These are phyloP conservation scores for Bombus difficillimus DNA, from an alignment of 1,140 invertebrate genomes.

Conservation along the genomic window DNA sequence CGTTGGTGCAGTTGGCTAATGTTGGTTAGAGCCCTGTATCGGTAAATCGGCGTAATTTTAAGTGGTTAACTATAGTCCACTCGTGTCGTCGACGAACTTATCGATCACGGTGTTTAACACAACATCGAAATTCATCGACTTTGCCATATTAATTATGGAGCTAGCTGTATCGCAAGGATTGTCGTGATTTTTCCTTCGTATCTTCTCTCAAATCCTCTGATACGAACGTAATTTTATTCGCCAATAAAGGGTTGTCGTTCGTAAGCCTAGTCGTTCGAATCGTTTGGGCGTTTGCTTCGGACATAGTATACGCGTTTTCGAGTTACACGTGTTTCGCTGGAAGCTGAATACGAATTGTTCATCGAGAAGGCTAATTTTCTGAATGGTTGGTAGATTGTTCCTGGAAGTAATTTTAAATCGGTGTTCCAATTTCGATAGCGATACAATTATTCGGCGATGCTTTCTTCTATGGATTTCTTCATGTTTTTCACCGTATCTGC, in stretches of 20 bases:
- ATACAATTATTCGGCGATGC: too few relatives aligned
- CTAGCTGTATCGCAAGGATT: neutral
- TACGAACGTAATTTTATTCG: neutral
- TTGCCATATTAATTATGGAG: slow-evolving; percentile 42
- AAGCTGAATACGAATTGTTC: neutral
- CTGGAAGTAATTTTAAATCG: neutral
- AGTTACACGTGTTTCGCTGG: neutral
- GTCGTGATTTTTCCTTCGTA: neutral
- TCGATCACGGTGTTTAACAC: slow-evolving; percentile 46
- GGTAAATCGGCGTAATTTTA: slow-evolving; percentile 60
- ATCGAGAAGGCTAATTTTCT: neutral
- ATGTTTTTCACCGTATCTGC: neutral
- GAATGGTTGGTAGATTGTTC: neutral
- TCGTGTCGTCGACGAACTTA: slow-evolving; percentile 43
- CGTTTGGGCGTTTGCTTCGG: too few relatives aligned
- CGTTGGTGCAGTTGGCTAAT: slow-evolving; percentile 2
- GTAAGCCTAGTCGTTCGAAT: neutral
- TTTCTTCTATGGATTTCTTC: neutral
- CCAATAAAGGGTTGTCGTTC: neutral
- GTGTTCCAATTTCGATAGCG: neutral
- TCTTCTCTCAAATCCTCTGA: neutral
- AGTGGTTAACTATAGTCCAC: slow-evolving; percentile 59
- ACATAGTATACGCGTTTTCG: too few relatives aligned
- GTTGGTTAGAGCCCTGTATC: slow-evolving; percentile 23
- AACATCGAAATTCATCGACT: slow-evolving; percentile 25